Percentiles rank a stretch among this genome's conserved stretches.
phyloP scores from a whole-genome alignment of 30 jellyfish, hydroid and myxozoan species.

The Nemopilema nomurai region DNA sequence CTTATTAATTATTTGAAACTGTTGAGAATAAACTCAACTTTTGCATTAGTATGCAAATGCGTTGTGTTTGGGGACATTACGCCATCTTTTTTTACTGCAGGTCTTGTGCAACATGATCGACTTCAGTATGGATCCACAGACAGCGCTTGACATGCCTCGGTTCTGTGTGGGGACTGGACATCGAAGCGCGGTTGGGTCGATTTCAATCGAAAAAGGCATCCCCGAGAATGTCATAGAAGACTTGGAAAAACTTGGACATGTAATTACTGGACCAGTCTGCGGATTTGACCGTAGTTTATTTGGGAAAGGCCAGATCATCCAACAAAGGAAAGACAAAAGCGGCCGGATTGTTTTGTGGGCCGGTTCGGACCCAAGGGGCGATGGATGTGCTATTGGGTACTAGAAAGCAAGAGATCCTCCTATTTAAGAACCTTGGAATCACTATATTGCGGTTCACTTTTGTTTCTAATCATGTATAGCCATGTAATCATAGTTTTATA shows the following conservation, averaged over 20 bases:
- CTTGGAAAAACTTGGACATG: slow-evolving; percentile 78
- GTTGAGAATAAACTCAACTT: too few species aligned
- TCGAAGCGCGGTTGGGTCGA: slow-evolving; percentile 63
- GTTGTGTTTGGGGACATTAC: background rate
- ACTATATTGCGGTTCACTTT: too few species aligned
- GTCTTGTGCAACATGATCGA: slow-evolving; percentile 89
- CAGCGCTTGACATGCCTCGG: slow-evolving; percentile 87
- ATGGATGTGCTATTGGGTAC: slow-evolving; percentile 93
- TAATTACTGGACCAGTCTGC: slow-evolving; percentile 52
- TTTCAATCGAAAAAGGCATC: slow-evolving; percentile 79
- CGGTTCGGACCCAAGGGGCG: slow-evolving; percentile 94
- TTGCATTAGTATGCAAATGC: too few species aligned
- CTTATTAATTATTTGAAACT: too few species aligned
- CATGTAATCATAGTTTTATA: too few species aligned
- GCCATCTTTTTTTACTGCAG: slow-evolving; percentile 12
- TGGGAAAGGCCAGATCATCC: slow-evolving; percentile 89
- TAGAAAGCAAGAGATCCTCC: slow-evolving; percentile 6
- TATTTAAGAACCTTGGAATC: too few species aligned
- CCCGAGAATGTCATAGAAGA: slow-evolving; percentile 73
- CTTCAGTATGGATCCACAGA: slow-evolving; percentile 88
- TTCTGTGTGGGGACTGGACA: slow-evolving; percentile 79
- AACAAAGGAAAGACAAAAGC: slow-evolving; percentile 23
- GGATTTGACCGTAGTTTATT: slow-evolving; percentile 69
- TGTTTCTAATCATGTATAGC: too few species aligned
- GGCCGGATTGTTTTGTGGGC: slow-evolving; percentile 87